phyloP scores from a whole-genome alignment of 2,797 vertebrate species.

The Taeniopygia guttata region DNA sequence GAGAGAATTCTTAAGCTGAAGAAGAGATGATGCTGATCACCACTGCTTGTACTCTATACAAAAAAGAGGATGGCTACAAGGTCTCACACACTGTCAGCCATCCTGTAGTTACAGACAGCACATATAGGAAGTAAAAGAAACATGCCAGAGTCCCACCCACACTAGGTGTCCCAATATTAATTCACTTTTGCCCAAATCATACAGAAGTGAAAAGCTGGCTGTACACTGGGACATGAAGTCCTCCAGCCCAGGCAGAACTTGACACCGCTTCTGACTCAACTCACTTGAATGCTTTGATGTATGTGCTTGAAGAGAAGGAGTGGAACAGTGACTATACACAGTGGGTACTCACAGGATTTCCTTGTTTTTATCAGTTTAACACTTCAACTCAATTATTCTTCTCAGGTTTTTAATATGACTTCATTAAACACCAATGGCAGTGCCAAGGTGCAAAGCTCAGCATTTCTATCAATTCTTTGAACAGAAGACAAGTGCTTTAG shows the following conservation, averaged over 20 bases:
- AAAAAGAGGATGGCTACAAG: background rate
- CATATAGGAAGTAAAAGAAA: background rate
- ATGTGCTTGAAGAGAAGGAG: background rate
- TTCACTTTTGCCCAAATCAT: background rate
- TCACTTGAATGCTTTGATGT: slow-evolving; percentile 30
- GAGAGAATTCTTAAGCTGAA: background rate
- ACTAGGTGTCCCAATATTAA: background rate
- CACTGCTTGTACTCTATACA: background rate
- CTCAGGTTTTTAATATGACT: background rate
- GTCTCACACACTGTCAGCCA: background rate
- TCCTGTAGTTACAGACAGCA: background rate
- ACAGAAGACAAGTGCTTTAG: background rate
- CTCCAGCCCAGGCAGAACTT: background rate
- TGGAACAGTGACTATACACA: background rate
- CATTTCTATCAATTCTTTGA: background rate
- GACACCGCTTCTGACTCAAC: background rate
- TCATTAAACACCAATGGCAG: background rate
- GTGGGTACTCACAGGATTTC: background rate
- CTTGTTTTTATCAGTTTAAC: background rate
- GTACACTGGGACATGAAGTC: background rate
- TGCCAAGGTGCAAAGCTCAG: background rate
- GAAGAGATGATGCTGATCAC: background rate
- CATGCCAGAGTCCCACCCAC: background rate
- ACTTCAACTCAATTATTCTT: background rate
- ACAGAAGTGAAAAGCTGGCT: background rate